These are phyloP conservation scores for Natator depressus DNA, from an alignment of 2,113 vertebrate genomes.

Conservation along the genomic window DNA sequence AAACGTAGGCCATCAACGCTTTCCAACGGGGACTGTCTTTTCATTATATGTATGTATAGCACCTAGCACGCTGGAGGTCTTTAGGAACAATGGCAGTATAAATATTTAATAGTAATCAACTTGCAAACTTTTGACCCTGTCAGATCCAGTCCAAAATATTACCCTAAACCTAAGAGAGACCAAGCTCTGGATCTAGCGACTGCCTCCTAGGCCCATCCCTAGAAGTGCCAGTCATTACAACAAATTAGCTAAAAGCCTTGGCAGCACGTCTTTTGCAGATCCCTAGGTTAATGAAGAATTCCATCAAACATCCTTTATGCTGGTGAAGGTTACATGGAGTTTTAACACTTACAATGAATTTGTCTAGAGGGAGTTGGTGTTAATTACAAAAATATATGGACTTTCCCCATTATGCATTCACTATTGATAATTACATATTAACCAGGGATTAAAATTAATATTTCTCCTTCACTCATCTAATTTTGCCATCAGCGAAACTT, in stretches of 20 bases:
- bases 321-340: constrained; percentile 28
- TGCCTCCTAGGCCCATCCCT: not conserved
- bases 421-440: constrained; percentile 30
- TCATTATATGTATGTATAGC: fast-evolving
- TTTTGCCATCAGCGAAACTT: constrained; percentile 32
- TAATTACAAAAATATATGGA: constrained; percentile 53
- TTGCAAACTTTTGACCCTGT: not conserved
- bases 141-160: not conserved
- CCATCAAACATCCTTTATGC: not conserved
- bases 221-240: constrained; percentile 42
- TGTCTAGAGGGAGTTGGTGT: constrained; percentile 16
- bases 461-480: not conserved
- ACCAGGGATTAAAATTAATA: constrained; percentile 36
- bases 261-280: not conserved
- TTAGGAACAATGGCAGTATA: too few relatives aligned
- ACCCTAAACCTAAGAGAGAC: not conserved
- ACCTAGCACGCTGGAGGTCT: not conserved
- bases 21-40: not conserved
- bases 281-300: constrained; percentile 43
- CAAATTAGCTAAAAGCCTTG: constrained; percentile 23
- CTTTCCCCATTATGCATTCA: constrained; percentile 34
- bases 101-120: not conserved
- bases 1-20: not conserved
- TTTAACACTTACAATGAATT: not conserved
- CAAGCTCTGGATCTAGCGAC: constrained; percentile 1